These are phyloP conservation scores for Gorsachius goisagi DNA, from an alignment of 2,113 vertebrate genomes.

Conservation along the genomic window DNA sequence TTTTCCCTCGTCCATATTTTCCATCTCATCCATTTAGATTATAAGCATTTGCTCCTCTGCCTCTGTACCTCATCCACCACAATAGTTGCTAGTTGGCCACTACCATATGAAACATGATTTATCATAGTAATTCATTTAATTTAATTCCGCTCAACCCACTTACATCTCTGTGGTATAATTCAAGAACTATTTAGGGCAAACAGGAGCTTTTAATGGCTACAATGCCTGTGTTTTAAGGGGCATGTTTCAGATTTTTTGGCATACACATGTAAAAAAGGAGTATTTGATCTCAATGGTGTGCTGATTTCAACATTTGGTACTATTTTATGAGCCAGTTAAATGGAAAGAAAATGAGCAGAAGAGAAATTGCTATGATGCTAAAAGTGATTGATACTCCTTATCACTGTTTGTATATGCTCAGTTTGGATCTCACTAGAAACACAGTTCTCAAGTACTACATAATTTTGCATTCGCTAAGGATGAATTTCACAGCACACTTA, in stretches of 20 bases:
- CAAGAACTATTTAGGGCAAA: slow-evolving; percentile 3
- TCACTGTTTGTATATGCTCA: neutral
- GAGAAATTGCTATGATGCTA: neutral
- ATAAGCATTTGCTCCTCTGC: neutral
- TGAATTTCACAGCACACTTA: neutral
- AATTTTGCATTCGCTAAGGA: neutral
- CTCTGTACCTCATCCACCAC: neutral
- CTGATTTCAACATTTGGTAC: neutral
- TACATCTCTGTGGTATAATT: neutral
- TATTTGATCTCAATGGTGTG: neutral
- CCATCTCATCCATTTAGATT: neutral
- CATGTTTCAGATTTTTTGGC: neutral
- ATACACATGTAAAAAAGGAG: neutral
- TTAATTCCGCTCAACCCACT: neutral
- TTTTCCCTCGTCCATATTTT: neutral
- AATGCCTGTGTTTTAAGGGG: neutral
- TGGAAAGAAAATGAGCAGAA: neutral
- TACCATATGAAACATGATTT: neutral
- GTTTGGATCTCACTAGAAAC: neutral
- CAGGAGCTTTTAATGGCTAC: neutral
- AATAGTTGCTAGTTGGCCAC: neutral
- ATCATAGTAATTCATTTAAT: slow-evolving; percentile 22
- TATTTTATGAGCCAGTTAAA: neutral
- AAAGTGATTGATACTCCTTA: neutral
- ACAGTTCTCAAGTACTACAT: neutral